Percentiles rank a stretch among this genome's conserved stretches.
phyloP scores from a whole-genome alignment of 1,140 invertebrate genomes.

The Papilio dardanus region DNA sequence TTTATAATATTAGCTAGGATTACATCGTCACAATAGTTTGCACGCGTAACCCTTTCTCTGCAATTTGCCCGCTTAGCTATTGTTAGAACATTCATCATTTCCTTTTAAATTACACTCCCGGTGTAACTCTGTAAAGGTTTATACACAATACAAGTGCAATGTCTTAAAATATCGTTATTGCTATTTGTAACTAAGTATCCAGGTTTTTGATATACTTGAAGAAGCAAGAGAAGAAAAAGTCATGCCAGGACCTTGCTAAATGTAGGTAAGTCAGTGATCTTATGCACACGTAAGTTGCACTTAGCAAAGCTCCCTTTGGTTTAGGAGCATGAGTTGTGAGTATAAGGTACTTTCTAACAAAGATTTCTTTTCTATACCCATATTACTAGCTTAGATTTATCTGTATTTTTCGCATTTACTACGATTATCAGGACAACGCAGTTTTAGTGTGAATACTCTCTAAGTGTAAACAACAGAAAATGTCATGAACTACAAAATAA shows the following conservation, averaged over 20 bases:
- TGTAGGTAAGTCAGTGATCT: not conserved
- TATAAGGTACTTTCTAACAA: not conserved
- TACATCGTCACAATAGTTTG: not conserved
- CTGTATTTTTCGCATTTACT: not conserved
- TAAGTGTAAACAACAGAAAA: conserved; percentile 60
- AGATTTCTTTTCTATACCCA: not conserved
- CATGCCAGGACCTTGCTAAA: not conserved
- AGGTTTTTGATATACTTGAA: too few species aligned
- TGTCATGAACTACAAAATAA: conserved; percentile 70
- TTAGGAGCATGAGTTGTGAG: not conserved
- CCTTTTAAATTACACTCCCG: conserved; percentile 10
- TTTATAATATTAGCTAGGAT: not conserved
- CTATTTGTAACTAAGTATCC: too few species aligned
- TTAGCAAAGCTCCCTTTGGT: not conserved
- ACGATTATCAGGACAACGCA: not conserved
- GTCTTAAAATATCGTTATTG: not conserved
- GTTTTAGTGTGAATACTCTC: not conserved
- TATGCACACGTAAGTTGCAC: too few species aligned
- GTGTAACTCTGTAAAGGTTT: not conserved
- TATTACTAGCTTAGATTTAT: not conserved
- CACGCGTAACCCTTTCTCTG: not conserved
- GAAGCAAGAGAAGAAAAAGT: not conserved
- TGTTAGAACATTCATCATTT: not conserved
- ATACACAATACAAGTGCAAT: not conserved
- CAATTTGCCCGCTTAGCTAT: not conserved